A percentile compares a stretch with the other conserved stretches of the same genome.
These are phyloP conservation scores for Augochlora pura DNA, from an alignment of 1,140 invertebrate genomes.

Conservation along the genomic window DNA sequence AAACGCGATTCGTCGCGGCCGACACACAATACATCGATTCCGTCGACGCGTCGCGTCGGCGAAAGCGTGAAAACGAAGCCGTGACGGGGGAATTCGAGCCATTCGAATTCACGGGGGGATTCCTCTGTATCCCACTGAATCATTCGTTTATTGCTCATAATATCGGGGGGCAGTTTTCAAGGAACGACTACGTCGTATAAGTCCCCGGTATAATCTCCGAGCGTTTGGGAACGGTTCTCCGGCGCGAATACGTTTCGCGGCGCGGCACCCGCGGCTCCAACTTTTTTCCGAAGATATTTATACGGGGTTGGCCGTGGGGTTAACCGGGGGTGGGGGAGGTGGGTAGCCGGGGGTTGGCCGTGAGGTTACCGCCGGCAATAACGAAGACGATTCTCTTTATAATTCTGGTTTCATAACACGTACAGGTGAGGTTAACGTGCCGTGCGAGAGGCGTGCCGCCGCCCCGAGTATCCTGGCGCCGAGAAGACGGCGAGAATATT, in stretches of 20 bases:
- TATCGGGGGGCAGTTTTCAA: not conserved
- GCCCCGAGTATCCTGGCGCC: slow-evolving; percentile 92
- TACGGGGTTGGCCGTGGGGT: too few species aligned
- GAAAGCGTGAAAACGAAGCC: not conserved
- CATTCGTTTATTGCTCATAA: not conserved
- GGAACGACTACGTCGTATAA: not conserved
- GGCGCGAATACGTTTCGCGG: slow-evolving; percentile 4
- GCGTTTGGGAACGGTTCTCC: not conserved
- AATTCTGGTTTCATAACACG: slow-evolving; percentile 66
- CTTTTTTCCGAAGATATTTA: slow-evolving; percentile 54
- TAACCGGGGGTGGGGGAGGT: not conserved
- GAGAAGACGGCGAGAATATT: slow-evolving; percentile 91
- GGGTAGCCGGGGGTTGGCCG: too few species aligned
- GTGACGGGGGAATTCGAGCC: not conserved
- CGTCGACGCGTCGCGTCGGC: too few species aligned
- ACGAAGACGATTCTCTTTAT: slow-evolving; percentile 64
- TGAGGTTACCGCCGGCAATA: slow-evolving; percentile 44
- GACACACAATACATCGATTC: too few species aligned
- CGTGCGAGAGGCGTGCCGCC: slow-evolving; percentile 90
- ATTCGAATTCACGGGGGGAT: not conserved
- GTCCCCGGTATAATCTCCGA: not conserved
- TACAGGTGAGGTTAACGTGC: slow-evolving; percentile 82
- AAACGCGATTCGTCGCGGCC: too few species aligned
- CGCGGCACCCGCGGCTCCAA: not conserved
- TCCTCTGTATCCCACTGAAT: not conserved